Conservation (phyloP, 2,113 vertebrate species). For the Cichladusa arquata region DNA sequence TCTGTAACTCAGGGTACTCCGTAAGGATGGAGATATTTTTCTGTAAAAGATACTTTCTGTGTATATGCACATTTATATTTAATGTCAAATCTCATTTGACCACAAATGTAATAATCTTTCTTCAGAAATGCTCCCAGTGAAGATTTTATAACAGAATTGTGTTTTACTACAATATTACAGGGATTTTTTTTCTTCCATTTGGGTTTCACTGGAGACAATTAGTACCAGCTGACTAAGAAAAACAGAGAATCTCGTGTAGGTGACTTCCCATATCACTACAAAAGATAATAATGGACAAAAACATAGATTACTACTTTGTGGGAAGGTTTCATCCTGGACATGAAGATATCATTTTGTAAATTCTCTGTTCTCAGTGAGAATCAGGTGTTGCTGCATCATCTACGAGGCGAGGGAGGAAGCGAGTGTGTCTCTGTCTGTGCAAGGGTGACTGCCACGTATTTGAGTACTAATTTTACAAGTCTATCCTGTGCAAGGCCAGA, state of each 20-base stretch:
- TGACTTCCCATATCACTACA: neutral
- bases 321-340: neutral
- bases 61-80: neutral
- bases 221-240: neutral
- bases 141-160: neutral
- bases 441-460: rapidly evolving
- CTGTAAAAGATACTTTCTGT: neutral
- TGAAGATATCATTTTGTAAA: neutral
- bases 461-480: neutral
- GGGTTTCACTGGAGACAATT: neutral
- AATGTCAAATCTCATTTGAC: neutral
- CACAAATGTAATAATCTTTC: neutral
- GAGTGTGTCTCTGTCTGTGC: neutral
- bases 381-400: neutral
- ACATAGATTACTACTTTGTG: neutral
- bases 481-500: neutral
- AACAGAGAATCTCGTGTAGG: neutral
- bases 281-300: neutral
- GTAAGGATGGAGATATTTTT: neutral
- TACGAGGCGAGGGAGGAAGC: neutral
- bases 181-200: neutral
- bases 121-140: neutral
- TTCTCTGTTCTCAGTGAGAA: neutral
- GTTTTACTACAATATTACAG: neutral
- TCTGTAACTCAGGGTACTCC: neutral